Evolutionary conservation across 1,140 invertebrate genomes (phyloP).

Genomic region (Drosophila cardini): DNA sequence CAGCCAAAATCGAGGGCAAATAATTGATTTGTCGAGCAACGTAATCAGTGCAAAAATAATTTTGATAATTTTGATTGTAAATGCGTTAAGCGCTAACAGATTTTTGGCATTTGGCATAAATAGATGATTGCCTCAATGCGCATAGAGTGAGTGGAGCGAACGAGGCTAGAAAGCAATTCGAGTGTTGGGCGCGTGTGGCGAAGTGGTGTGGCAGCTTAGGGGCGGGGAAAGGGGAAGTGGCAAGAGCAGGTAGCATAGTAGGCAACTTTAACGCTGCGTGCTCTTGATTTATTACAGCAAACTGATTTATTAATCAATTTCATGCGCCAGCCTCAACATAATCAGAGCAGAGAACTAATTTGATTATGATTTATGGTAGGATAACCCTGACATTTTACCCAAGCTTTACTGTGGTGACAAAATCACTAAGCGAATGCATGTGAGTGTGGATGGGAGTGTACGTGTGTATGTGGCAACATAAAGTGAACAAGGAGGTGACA

Average conservation of each 20-base stretch:
- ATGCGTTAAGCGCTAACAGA: slow-evolving; percentile 55
- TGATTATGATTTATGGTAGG: slow-evolving; percentile 75
- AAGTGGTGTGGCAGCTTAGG: not conserved
- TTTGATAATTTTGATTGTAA: slow-evolving; percentile 66
- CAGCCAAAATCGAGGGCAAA: slow-evolving; percentile 65
- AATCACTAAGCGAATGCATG: not conserved
- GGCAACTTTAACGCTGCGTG: slow-evolving; percentile 15
- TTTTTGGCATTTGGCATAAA: slow-evolving; percentile 37
- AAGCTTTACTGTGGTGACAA: slow-evolving; percentile 11
- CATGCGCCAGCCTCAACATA: slow-evolving; percentile 64
- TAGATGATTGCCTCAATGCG: slow-evolving; percentile 26
- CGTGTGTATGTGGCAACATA: not conserved
- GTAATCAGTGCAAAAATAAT: slow-evolving; percentile 64
- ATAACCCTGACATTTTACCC: slow-evolving; percentile 36
- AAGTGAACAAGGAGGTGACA: not conserved
- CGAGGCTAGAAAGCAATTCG: slow-evolving; percentile 18
- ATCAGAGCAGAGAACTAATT: slow-evolving; percentile 61
- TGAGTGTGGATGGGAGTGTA: too few species aligned
- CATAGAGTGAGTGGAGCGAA: not conserved
- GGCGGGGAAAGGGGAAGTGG: not conserved
- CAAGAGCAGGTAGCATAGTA: too few species aligned
- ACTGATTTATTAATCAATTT: slow-evolving; percentile 76
- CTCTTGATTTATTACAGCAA: slow-evolving; percentile 66
- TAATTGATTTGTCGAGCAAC: slow-evolving; percentile 65
- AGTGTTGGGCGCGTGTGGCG: slow-evolving; percentile 35